Percentiles rank a stretch among this genome's conserved stretches.
Evolutionary conservation across 2,888 invertebrate genomes (phyloP).

Genomic region (Conchocele bisecta): DNA sequence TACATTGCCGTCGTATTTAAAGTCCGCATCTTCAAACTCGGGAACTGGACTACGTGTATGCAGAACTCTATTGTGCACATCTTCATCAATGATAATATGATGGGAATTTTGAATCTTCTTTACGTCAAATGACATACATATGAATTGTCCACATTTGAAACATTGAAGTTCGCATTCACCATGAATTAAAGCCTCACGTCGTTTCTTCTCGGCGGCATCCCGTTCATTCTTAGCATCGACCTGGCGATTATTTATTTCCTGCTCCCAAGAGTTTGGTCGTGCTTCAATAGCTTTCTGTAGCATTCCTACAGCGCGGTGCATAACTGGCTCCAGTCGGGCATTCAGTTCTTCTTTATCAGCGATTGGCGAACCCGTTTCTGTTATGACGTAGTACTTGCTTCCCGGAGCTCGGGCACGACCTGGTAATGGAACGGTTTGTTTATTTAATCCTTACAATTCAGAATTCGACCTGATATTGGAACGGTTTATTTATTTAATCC

Average conservation of each 20-base stretch:
- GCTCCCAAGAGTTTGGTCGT: slow-evolving; percentile 38
- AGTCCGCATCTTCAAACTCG: slow-evolving; percentile 41
- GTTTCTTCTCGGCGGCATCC: slow-evolving; percentile 48
- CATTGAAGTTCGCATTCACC: slow-evolving; percentile 73
- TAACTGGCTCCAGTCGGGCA: slow-evolving; percentile 76
- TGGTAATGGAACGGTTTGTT: too few species aligned
- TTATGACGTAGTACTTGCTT: slow-evolving; percentile 74
- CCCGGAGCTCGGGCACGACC: slow-evolving; percentile 78
- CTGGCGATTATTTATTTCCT: slow-evolving; percentile 56
- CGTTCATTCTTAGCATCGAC: slow-evolving; percentile 61
- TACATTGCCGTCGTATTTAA: slow-evolving; percentile 58
- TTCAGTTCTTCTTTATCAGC: slow-evolving; percentile 78
- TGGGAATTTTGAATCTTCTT: slow-evolving; percentile 69
- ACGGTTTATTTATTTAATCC: too few species aligned
- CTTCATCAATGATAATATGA: slow-evolving; percentile 68
- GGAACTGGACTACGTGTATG: slow-evolving; percentile 36
- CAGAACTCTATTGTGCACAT: slow-evolving; percentile 52
- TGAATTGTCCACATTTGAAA: slow-evolving; percentile 69
- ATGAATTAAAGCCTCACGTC: slow-evolving; percentile 19
- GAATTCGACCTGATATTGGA: too few species aligned
- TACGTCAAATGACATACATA: slow-evolving; percentile 71
- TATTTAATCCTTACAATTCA: too few species aligned
- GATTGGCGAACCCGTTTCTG: slow-evolving; percentile 64
- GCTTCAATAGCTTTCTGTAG: slow-evolving; percentile 46
- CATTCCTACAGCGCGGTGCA: slow-evolving; percentile 72